Evolutionary conservation across 2,888 invertebrate species (phyloP).

Genomic region (Athrips mouffetella): DNA sequence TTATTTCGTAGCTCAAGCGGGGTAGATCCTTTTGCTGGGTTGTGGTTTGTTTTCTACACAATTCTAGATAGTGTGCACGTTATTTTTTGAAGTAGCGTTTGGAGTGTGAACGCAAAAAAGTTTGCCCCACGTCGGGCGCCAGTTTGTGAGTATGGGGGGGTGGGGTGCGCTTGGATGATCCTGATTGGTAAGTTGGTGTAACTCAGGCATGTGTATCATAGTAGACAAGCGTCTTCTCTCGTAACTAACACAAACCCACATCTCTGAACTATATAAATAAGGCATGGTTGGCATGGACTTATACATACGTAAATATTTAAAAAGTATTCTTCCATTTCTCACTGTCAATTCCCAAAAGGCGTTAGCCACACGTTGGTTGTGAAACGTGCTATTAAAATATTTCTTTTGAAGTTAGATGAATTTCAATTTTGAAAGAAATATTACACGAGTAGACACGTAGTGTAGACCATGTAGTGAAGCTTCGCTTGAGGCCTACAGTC

Average conservation of each 20-base stretch:
- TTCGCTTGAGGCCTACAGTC: conserved; percentile 71
- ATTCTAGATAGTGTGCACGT: conserved; percentile 46
- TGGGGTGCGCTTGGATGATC: conserved; percentile 29
- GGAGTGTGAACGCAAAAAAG: conserved; percentile 37
- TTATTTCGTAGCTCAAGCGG: conserved; percentile 63
- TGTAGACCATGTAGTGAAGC: conserved; percentile 66
- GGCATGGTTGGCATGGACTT: conserved; percentile 68
- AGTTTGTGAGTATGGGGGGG: conserved; percentile 31
- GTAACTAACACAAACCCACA: conserved; percentile 43
- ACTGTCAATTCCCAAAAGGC: conserved; percentile 71
- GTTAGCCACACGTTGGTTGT: conserved; percentile 74
- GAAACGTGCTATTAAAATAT: conserved; percentile 70
- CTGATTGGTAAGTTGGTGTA: conserved; percentile 42
- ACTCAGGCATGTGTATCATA: conserved; percentile 41
- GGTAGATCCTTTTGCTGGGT: conserved; percentile 52
- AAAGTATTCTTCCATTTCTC: conserved; percentile 59
- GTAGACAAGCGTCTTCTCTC: conserved; percentile 31
- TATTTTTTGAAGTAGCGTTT: conserved; percentile 31
- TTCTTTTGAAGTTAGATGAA: conserved; percentile 39
- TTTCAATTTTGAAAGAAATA: conserved; percentile 49
- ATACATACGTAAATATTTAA: conserved; percentile 46
- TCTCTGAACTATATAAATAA: conserved; percentile 22
- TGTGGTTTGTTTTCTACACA: conserved; percentile 33
- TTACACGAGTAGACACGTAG: conserved; percentile 65
- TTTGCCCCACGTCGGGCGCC: conserved; percentile 47